phyloP scores from a whole-genome alignment of 2,888 invertebrate species.

The Megamerina dolium region DNA sequence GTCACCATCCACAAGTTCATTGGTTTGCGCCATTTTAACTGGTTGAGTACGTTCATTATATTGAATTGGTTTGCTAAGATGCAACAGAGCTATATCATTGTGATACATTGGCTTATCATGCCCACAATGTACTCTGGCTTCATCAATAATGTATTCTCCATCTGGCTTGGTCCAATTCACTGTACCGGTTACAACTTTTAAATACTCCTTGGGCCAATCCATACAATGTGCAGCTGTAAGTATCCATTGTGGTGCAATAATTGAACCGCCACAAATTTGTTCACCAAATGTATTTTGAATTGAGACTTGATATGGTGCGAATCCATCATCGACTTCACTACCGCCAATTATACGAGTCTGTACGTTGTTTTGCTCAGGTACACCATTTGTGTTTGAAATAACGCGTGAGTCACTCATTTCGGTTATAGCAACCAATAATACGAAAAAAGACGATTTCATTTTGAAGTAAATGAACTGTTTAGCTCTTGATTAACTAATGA shows the following conservation, averaged over 20 bases:
- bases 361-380: too few relatives aligned
- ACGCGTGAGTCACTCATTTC: too few relatives aligned
- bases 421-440: too few relatives aligned
- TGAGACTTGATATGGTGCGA: constrained; percentile 44
- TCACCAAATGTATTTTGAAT: constrained; percentile 36
- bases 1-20: constrained; percentile 52
- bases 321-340: constrained; percentile 22
- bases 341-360: constrained; percentile 36
- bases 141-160: constrained; percentile 30
- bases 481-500: too few relatives aligned
- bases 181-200: constrained; percentile 39
- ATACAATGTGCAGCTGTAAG: constrained; percentile 45
- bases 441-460: too few relatives aligned
- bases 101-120: constrained; percentile 39
- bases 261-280: constrained; percentile 44
- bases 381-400: too few relatives aligned
- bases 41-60: constrained; percentile 53
- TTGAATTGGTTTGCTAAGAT: constrained; percentile 53
- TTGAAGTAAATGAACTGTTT: too few relatives aligned
- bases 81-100: constrained; percentile 65
- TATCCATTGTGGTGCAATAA: constrained; percentile 33
- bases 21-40: constrained; percentile 53
- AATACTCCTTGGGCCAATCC: constrained; percentile 30
- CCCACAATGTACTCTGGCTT: constrained; percentile 30
- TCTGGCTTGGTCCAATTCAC: constrained; percentile 29